phyloP scores from a whole-genome alignment of 1,140 invertebrate genomes.

The Musca domestica region DNA sequence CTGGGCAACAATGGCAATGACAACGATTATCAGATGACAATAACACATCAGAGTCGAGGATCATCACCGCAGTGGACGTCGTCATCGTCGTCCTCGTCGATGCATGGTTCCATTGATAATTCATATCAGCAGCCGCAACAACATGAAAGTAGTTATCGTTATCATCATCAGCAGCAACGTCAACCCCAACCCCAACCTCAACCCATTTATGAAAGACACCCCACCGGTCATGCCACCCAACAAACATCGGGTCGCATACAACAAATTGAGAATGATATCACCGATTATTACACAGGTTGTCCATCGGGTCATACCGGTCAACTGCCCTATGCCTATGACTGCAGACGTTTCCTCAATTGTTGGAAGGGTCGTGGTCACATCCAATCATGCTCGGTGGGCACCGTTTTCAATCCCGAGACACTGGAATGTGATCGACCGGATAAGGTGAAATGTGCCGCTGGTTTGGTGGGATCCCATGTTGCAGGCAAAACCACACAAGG shows the following conservation, averaged over 20 bases:
- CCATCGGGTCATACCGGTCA: slow-evolving; percentile 59
- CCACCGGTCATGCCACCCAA: not conserved
- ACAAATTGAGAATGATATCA: slow-evolving; percentile 17
- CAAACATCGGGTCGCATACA: slow-evolving; percentile 6
- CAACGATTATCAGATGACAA: slow-evolving; percentile 10
- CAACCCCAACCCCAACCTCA: slow-evolving; percentile 2
- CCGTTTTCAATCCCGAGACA: slow-evolving; percentile 64
- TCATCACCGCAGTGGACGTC: too few species aligned
- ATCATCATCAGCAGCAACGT: slow-evolving; percentile 11
- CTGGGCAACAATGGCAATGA: not conserved
- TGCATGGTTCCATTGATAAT: not conserved
- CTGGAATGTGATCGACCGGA: slow-evolving; percentile 64
- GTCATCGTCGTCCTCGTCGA: too few species aligned
- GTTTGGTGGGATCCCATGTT: slow-evolving; percentile 49
- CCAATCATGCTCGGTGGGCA: slow-evolving; percentile 66
- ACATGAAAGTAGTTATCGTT: slow-evolving; percentile 7
- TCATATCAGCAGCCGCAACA: slow-evolving; percentile 15
- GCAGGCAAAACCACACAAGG: not conserved
- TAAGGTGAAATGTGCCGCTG: slow-evolving; percentile 62
- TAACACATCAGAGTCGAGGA: not conserved
- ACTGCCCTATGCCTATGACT: slow-evolving; percentile 63
- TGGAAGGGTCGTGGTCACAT: slow-evolving; percentile 61
- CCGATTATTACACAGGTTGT: slow-evolving; percentile 50
- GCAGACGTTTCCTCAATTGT: slow-evolving; percentile 69
- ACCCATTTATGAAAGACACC: slow-evolving; percentile 34